phyloP scores from a whole-genome alignment of 2,797 vertebrate genomes.

The Erithacus rubecula region DNA sequence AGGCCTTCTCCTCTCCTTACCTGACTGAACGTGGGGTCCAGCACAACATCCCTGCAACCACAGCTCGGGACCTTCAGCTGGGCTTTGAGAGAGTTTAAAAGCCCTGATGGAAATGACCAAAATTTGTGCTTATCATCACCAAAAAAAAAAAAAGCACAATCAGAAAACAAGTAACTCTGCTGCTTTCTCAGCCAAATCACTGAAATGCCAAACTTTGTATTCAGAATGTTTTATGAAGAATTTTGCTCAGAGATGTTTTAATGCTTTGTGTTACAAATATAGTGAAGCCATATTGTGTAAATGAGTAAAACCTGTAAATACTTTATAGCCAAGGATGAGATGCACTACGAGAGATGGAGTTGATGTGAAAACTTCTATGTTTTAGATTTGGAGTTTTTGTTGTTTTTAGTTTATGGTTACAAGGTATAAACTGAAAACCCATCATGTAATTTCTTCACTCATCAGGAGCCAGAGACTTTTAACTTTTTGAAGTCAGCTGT shows the following conservation, averaged over 20 bases:
- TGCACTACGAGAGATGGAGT: slow-evolving; percentile 36
- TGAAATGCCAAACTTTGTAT: slow-evolving; percentile 59
- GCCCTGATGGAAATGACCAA: slow-evolving; percentile 19
- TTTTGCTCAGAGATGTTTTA: slow-evolving; percentile 62
- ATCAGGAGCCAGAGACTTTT: not conserved
- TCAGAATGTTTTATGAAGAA: slow-evolving; percentile 69
- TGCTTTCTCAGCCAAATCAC: slow-evolving; percentile 27
- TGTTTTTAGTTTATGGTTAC: not conserved
- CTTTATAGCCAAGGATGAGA: slow-evolving; percentile 11
- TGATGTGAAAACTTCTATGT: not conserved
- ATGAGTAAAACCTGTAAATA: slow-evolving; percentile 64
- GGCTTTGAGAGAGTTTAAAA: not conserved
- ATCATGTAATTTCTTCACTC: not conserved
- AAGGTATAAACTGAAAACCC: not conserved
- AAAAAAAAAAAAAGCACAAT: not conserved
- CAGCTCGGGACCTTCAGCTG: not conserved
- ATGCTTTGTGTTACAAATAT: slow-evolving; percentile 69
- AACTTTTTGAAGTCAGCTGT: not conserved
- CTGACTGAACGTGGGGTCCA: not conserved
- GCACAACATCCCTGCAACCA: not conserved
- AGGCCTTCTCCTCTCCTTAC: slow-evolving; percentile 40
- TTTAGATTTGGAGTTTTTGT: not conserved
- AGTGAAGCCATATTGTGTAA: slow-evolving; percentile 70
- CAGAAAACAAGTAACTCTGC: not conserved
- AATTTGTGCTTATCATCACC: slow-evolving; percentile 21